A percentile compares a stretch with the other conserved stretches of the same genome.
phyloP scores from a whole-genome alignment of 2,888 invertebrate species.

The Papilio demoleus region DNA sequence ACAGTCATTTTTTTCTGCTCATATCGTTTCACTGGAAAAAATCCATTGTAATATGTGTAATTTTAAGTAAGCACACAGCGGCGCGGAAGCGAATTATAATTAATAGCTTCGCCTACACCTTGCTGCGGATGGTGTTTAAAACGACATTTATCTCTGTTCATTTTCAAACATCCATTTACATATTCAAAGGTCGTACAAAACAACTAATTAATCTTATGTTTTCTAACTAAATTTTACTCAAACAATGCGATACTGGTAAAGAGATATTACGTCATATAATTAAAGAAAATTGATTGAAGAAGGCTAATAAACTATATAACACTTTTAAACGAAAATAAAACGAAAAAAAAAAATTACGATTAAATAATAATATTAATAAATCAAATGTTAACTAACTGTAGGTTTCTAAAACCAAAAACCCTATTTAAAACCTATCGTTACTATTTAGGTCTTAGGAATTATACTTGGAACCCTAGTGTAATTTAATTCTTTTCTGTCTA shows the following conservation, averaged over 20 bases:
- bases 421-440: too few species aligned
- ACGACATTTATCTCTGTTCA: slow-evolving; percentile 48
- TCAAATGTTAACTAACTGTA: too few species aligned
- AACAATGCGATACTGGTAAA: slow-evolving; percentile 47
- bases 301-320: too few species aligned
- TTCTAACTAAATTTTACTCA: slow-evolving; percentile 25
- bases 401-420: too few species aligned
- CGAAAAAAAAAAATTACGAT: too few species aligned
- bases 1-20: too few species aligned
- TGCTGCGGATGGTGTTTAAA: slow-evolving; percentile 57
- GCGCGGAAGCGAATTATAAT: slow-evolving; percentile 57
- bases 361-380: too few species aligned
- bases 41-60: neutral
- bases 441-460: too few species aligned
- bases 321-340: too few species aligned
- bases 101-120: slow-evolving; percentile 64
- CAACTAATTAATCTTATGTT: slow-evolving; percentile 22
- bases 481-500: slow-evolving; percentile 60
- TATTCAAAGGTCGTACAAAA: slow-evolving; percentile 43
- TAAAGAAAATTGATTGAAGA: too few species aligned
- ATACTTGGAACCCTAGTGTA: neutral
- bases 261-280: too few species aligned
- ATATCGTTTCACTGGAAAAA: neutral
- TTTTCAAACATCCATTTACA: slow-evolving; percentile 44
- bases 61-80: slow-evolving; percentile 47